Evolutionary conservation across 2,113 vertebrate species (phyloP), one percentile per base, ranked within the genome.

Genomic region (Microtus oregoni): DNA sequence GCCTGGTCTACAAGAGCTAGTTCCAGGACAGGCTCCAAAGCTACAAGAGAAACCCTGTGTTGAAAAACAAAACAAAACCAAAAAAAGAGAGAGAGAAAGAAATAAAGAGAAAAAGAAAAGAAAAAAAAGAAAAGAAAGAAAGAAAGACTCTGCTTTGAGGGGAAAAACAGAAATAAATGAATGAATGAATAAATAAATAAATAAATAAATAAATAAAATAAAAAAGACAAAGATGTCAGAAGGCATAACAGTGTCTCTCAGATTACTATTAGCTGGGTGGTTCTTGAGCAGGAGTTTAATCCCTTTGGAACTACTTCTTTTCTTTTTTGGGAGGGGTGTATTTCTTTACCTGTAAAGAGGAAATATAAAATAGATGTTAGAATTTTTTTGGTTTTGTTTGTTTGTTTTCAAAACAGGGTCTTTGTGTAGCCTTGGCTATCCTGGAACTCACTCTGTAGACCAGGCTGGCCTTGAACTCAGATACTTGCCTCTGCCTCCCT

Each of bases 331-430:
- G 6, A 15, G 32, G 5, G 55, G 5, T 28, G 63, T 89, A 26
- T 90, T 86, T 89, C 82, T 35, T 96, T 32, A 41, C 35, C 78
- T 79, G 7, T 91, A 58, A 96, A 96, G 47, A 77, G 50, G 24
- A 4, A 47, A 78, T 72, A 44, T 86, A 89, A 50, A 15, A 44
- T 32, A 92, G 72, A 15, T 89, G 15, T 5, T 87, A 41, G 58
- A 83, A 17, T 17, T 15, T 19, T 28, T 50, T 50, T 17, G 2
- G 32, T 32, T 28, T 3, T 47, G 15, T 15, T 0, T 19, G 4
- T 10, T 7, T 55, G 32, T 55, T 10, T n/a, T 58, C 5, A n/a
- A 58, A 20, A 38, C 11, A n/a, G 78, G 70, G 3, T 81, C 52
- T 81, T 32, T 58, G 19, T 81, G 19, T 81, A n/a, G 50, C 50